Base-by-base conservation (phyloP, 2,888 invertebrate genomes). In the Alsophila aescularia region DNA sequence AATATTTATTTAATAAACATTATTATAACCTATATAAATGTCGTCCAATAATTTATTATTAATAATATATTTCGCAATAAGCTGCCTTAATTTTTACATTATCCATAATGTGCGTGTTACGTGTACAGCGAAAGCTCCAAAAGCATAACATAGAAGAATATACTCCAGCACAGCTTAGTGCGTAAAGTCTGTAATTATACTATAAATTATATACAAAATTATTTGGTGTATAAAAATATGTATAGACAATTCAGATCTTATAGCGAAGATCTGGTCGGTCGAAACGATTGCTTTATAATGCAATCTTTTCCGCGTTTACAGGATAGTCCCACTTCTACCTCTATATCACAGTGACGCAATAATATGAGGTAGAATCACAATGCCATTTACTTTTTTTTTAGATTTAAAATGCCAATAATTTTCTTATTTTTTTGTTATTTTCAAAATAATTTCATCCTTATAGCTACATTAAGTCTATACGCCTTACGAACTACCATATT, bases 251-350 rank as follows among this genome's bases (percentile, higher is more conserved):
- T 91, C 91, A 91, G 87, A 88, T 81, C 91, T 88, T 79, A 58
- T 61, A 50, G 70, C 62, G 59, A 81, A 90, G 90, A 88, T 85
- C 91, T 90, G 91, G 91, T 91, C 91, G 91, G 87, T 91, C 91
- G 91, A 85, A 90, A 87, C 86, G 89, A 90, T 89, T 87, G 76
- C 87, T 81, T 60, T 76, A 76, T 73, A 27, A 58, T 80, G 83
- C 83, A 90, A 90, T 87, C 90, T 86, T 86, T 59, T 79, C 78
- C 76, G 84, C 80, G 83, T 87, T 87, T 91, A 90, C 91, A 91
- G 91, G 91, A 91, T 84, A 90, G 90, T 90, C 79, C 73, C 70
- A 55, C 58, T 62, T 65, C 69, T 78, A 81, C 83, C 83, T 77
- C 74, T 64, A 72, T 74, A 78, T 75, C 82, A 82, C 73, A 69